Conservation (phyloP, 2,888 invertebrate genomes). For the Conops quadrifasciatus region DNA sequence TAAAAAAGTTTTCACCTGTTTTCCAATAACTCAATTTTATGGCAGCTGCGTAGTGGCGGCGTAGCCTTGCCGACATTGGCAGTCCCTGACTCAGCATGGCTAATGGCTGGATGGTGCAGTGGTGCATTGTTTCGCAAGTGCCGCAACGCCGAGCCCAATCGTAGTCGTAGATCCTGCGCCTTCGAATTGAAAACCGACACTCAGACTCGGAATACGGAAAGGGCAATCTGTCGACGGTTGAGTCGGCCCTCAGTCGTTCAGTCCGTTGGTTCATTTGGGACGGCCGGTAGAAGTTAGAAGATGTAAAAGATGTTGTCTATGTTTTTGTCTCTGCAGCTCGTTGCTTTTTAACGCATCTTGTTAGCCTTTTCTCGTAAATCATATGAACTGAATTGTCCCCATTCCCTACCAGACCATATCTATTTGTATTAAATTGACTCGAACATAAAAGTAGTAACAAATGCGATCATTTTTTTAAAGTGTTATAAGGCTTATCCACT, state of each 20-base stretch:
- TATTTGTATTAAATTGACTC: too few species aligned
- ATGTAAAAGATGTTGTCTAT: neutral
- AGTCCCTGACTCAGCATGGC: neutral
- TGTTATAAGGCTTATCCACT: too few species aligned
- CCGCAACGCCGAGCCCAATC: slow-evolving; percentile 4
- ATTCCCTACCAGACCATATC: neutral
- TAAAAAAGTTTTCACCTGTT: slow-evolving; percentile 31
- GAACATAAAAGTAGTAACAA: too few species aligned
- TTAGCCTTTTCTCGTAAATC: slow-evolving; percentile 42
- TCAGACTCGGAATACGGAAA: neutral
- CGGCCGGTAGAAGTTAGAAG: neutral
- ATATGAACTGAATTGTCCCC: slow-evolving; percentile 38
- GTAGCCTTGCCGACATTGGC: slow-evolving; percentile 3
- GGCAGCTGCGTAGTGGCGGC: slow-evolving; percentile 6
- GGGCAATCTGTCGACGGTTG: neutral
- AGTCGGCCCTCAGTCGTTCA: too few species aligned
- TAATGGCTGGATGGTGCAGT: neutral
- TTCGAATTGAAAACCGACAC: neutral
- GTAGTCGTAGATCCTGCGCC: slow-evolving; percentile 2
- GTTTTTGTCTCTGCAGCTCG: slow-evolving; percentile 7
- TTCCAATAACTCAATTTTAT: slow-evolving; percentile 30
- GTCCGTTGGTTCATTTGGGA: too few species aligned
- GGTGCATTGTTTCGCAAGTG: neutral
- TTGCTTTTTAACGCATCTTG: slow-evolving; percentile 32
- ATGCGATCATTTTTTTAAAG: too few species aligned